A percentile compares a stretch with the other conserved stretches of the same genome.
phyloP scores from a whole-genome alignment of 2,888 invertebrate genomes.

The Drosophila tanythrix region DNA sequence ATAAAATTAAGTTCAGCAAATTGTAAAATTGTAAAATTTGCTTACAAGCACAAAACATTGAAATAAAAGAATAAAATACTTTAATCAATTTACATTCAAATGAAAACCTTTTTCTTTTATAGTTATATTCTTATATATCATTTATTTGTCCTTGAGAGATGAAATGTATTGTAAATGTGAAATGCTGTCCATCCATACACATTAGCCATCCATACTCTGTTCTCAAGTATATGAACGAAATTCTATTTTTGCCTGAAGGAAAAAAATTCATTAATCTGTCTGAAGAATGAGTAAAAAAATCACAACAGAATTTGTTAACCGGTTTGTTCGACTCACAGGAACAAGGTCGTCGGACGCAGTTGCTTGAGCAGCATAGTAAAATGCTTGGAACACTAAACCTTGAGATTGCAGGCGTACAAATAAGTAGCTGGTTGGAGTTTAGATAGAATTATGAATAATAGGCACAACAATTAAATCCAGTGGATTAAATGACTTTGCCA shows the following conservation, averaged over 20 bases:
- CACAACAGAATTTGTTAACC: slow-evolving; percentile 7
- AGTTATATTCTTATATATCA: neutral
- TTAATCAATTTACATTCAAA: neutral
- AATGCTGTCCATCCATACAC: neutral
- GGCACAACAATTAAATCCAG: neutral
- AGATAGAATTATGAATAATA: neutral
- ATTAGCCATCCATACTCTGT: neutral
- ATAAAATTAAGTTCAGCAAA: neutral
- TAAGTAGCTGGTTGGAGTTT: neutral
- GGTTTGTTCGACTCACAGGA: slow-evolving; percentile 1
- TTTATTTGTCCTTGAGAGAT: neutral
- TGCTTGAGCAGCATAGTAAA: neutral
- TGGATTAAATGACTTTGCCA: no score
- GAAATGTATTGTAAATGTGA: neutral
- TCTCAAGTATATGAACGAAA: neutral
- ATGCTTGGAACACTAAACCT: no score
- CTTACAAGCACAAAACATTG: neutral
- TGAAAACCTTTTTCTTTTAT: neutral
- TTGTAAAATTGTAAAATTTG: neutral
- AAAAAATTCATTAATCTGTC: slow-evolving; percentile 11
- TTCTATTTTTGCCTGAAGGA: no score
- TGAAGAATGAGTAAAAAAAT: slow-evolving; percentile 4
- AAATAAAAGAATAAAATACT: neutral
- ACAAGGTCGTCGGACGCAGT: slow-evolving; percentile 13
- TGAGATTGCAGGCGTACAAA: neutral